Evolutionary conservation across 2,888 invertebrate species (phyloP).

Genomic region (Drosophila mimetica): DNA sequence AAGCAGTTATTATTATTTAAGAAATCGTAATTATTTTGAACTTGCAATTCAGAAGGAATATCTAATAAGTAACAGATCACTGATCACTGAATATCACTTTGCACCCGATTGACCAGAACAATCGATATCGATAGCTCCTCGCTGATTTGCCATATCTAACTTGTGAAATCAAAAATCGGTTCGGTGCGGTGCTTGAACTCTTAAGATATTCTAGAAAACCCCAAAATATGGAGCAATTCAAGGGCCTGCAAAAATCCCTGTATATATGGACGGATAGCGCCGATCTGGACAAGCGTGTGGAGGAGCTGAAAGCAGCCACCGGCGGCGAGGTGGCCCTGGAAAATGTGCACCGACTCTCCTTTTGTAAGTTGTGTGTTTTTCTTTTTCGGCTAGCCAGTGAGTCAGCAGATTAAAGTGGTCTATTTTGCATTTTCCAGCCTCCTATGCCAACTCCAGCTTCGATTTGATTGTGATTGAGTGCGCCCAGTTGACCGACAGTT

Average conservation of each 20-base stretch:
- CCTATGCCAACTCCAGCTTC: conserved; percentile 86
- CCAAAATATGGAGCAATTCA: conserved; percentile 81
- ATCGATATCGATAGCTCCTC: conserved; percentile 1
- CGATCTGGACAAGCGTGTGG: conserved; percentile 86
- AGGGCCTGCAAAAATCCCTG: conserved; percentile 85
- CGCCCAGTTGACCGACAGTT: conserved; percentile 83
- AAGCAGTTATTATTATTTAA: background rate
- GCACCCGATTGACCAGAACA: background rate
- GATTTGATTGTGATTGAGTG: conserved; percentile 86
- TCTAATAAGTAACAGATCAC: background rate
- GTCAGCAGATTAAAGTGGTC: conserved; percentile 50
- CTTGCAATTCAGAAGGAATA: background rate
- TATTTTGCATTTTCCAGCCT: conserved; percentile 83
- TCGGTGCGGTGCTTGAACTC: conserved; percentile 43
- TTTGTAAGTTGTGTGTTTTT: conserved; percentile 85
- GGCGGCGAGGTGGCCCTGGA: conserved; percentile 86
- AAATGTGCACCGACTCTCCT: conserved; percentile 87
- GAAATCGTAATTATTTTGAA: background rate
- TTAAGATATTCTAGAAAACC: conserved; percentile 42
- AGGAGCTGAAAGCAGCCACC: conserved; percentile 85
- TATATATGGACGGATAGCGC: conserved; percentile 86
- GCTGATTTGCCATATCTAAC: conserved; percentile 2
- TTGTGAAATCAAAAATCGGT: conserved; percentile 25
- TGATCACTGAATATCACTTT: conserved; percentile 1
- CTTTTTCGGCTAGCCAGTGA: conserved; percentile 44